phyloP scores from a whole-genome alignment of 1,140 invertebrate genomes.

The Drosophila nasuta region DNA sequence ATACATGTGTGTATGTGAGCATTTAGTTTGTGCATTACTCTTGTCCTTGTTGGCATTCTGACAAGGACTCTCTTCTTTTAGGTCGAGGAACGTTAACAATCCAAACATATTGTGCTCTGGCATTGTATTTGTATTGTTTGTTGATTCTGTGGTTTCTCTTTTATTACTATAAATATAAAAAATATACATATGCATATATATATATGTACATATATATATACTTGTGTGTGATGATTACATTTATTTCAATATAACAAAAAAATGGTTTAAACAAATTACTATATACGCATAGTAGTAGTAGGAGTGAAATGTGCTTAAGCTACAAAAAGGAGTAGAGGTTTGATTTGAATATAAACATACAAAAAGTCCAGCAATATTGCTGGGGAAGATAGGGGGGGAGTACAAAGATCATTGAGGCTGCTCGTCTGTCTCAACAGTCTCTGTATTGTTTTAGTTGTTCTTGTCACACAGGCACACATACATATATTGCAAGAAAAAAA shows the following conservation, averaged over 20 bases:
- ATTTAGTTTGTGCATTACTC: slow-evolving; percentile 22
- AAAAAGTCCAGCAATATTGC: slow-evolving; percentile 46
- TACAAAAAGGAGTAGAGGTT: slow-evolving; percentile 51
- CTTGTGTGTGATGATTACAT: slow-evolving; percentile 48
- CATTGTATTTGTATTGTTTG: slow-evolving; percentile 14
- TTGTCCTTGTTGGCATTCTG: not conserved
- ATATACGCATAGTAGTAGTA: slow-evolving; percentile 9
- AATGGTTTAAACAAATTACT: slow-evolving; percentile 51
- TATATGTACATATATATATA: slow-evolving; percentile 31
- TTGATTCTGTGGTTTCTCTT: slow-evolving; percentile 18
- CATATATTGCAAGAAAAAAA: slow-evolving; percentile 25
- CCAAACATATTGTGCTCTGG: slow-evolving; percentile 44
- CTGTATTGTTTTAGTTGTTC: slow-evolving; percentile 4
- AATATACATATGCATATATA: slow-evolving; percentile 61
- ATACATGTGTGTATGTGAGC: slow-evolving; percentile 19
- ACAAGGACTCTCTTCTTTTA: not conserved
- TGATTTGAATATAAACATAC: slow-evolving; percentile 37
- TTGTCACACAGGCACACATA: slow-evolving; percentile 32
- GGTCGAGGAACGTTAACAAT: slow-evolving; percentile 24
- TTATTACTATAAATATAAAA: slow-evolving; percentile 74
- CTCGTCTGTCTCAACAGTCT: slow-evolving; percentile 11
- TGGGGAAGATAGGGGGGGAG: slow-evolving; percentile 22
- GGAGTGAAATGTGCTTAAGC: slow-evolving; percentile 48
- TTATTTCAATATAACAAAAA: slow-evolving; percentile 57
- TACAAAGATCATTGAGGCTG: slow-evolving; percentile 37